Percentiles rank a stretch among this genome's conserved stretches.
Evolutionary conservation across 2,888 invertebrate genomes (phyloP).

Genomic region (Alentia gelatinosa): DNA sequence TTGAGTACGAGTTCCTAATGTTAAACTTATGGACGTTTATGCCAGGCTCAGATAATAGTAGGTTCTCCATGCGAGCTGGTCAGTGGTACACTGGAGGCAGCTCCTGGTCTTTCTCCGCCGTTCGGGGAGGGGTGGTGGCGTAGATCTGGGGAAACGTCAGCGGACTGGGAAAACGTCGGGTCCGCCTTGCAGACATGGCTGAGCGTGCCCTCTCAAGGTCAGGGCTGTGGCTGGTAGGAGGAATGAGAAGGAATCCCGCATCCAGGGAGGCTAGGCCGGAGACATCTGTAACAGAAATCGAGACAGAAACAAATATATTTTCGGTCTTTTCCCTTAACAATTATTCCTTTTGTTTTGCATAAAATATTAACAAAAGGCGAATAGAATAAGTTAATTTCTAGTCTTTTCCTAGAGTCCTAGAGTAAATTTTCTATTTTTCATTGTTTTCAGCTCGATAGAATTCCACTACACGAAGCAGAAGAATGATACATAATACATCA

Average conservation of each 20-base stretch:
- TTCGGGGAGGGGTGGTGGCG: background rate
- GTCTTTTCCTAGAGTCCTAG: too few species aligned
- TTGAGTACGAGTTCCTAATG: too few species aligned
- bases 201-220: background rate
- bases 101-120: background rate
- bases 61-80: background rate
- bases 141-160: background rate
- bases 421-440: too few species aligned
- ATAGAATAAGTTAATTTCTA: too few species aligned
- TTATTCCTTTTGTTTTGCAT: too few species aligned
- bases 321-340: too few species aligned
- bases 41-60: background rate
- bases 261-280: background rate
- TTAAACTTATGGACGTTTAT: too few species aligned
- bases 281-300: background rate
- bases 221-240: background rate
- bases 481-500: too few species aligned
- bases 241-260: background rate
- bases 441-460: too few species aligned
- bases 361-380: too few species aligned
- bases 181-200: background rate
- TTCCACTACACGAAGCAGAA: too few species aligned
- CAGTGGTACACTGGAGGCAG: background rate
- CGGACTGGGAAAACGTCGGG: background rate
- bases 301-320: too few species aligned